These are phyloP conservation scores for Lysandra coridon DNA, from an alignment of 2,888 invertebrate genomes.

Conservation along the genomic window DNA sequence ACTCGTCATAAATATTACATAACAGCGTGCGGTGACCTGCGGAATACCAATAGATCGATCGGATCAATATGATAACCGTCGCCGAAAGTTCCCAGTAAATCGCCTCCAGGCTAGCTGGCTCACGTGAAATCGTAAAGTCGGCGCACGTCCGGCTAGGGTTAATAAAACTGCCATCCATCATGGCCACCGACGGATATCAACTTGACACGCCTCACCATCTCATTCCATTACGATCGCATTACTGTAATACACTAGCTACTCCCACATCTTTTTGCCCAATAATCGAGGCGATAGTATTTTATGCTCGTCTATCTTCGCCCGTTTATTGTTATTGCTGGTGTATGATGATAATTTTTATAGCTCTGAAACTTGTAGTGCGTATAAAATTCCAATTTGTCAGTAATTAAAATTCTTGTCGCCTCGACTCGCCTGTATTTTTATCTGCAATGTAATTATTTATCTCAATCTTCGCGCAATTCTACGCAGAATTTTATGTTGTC, in stretches of 20 bases:
- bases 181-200: conserved; percentile 72
- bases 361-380: conserved; percentile 2
- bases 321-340: conserved; percentile 28
- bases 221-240: conserved; percentile 58
- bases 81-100: conserved; percentile 49
- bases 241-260: conserved; percentile 45
- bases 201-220: conserved; percentile 71
- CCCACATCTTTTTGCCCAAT: conserved; percentile 37
- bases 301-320: not conserved
- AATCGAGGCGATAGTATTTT: conserved; percentile 23
- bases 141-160: conserved; percentile 53
- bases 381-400: conserved; percentile 19
- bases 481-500: not conserved
- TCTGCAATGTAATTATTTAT: conserved; percentile 15
- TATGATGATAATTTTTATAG: conserved; percentile 28
- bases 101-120: conserved; percentile 43
- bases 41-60: conserved; percentile 18
- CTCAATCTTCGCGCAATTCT: not conserved
- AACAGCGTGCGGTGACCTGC: conserved; percentile 13
- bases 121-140: conserved; percentile 53
- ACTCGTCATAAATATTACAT: conserved; percentile 1
- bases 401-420: conserved; percentile 17
- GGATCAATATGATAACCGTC: conserved; percentile 36
- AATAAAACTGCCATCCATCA: conserved; percentile 71
- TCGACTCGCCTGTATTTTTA: not conserved